Percentiles rank a stretch among this genome's conserved stretches.
Evolutionary conservation across 2,113 vertebrate species (phyloP).

Genomic region (Heterotis niloticus): DNA sequence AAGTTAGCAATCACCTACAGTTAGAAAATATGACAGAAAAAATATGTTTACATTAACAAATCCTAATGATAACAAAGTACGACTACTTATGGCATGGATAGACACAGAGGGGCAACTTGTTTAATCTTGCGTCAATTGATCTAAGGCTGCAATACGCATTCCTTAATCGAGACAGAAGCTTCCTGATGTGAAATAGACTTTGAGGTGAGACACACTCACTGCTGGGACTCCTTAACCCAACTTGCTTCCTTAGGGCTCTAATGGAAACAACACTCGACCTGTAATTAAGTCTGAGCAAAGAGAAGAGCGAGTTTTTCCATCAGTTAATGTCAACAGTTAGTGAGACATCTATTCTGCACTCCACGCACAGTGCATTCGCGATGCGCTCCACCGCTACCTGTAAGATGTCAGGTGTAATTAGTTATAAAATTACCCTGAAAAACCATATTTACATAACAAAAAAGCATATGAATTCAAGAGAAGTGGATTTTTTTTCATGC

Average conservation of each 20-base stretch:
- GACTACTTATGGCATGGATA: neutral
- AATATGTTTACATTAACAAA: conserved; percentile 18
- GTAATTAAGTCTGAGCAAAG: conserved; percentile 54
- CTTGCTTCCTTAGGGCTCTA: conserved; percentile 38
- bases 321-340: too few species aligned
- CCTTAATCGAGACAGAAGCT: conserved; percentile 38
- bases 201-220: conserved; percentile 35
- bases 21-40: conserved; percentile 33
- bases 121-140: conserved; percentile 39
- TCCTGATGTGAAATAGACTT: conserved; percentile 37
- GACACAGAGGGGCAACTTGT: conserved; percentile 45
- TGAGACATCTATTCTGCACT: too few species aligned
- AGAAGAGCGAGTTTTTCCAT: conserved; percentile 4
- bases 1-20: conserved; percentile 56
- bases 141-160: neutral
- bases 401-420: too few species aligned
- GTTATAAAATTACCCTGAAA: too few species aligned
- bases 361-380: neutral
- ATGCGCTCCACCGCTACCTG: neutral
- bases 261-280: conserved; percentile 55
- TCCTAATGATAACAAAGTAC: conserved; percentile 19
- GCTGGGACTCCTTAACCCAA: conserved; percentile 45
- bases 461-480: too few species aligned
- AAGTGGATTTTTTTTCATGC: too few species aligned
- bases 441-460: too few species aligned